These are phyloP conservation scores for Metopolophium dirhodum DNA, from an alignment of 1,140 invertebrate species.

Conservation along the genomic window DNA sequence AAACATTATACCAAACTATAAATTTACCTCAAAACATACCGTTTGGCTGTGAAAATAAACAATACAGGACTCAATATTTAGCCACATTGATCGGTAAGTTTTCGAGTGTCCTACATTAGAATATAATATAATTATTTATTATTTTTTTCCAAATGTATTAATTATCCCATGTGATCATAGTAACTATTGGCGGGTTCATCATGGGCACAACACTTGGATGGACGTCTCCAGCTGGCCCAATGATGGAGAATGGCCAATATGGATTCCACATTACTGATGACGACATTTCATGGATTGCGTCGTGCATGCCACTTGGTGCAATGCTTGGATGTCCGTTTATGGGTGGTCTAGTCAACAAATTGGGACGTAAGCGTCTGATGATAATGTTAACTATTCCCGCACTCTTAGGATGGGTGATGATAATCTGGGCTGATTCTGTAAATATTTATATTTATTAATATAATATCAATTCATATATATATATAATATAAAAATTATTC, in stretches of 20 bases:
- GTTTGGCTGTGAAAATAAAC: conserved; percentile 38
- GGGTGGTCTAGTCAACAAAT: conserved; percentile 68
- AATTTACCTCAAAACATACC: conserved; percentile 57
- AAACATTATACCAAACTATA: conserved; percentile 50
- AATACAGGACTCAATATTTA: conserved; percentile 59
- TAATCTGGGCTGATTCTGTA: conserved; percentile 71
- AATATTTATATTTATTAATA: conserved; percentile 51
- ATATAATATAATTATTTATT: not conserved
- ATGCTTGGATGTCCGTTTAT: conserved; percentile 59
- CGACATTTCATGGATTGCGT: conserved; percentile 76
- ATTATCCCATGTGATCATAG: conserved; percentile 54
- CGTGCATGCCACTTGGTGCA: conserved; percentile 75
- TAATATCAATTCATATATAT: too few species aligned
- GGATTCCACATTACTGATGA: conserved; percentile 65
- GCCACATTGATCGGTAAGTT: conserved; percentile 59
- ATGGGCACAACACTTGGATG: conserved; percentile 79
- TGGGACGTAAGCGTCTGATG: conserved; percentile 79
- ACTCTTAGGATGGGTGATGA: conserved; percentile 75
- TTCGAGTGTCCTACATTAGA: not conserved
- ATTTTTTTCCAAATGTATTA: not conserved
- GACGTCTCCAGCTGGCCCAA: conserved; percentile 74
- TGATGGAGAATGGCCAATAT: conserved; percentile 66
- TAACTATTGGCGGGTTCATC: conserved; percentile 72
- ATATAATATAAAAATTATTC: not conserved
- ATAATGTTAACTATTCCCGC: conserved; percentile 75